These are phyloP conservation scores for Auanema sp. DNA, from an alignment of 2,888 invertebrate genomes.

Conservation along the genomic window DNA sequence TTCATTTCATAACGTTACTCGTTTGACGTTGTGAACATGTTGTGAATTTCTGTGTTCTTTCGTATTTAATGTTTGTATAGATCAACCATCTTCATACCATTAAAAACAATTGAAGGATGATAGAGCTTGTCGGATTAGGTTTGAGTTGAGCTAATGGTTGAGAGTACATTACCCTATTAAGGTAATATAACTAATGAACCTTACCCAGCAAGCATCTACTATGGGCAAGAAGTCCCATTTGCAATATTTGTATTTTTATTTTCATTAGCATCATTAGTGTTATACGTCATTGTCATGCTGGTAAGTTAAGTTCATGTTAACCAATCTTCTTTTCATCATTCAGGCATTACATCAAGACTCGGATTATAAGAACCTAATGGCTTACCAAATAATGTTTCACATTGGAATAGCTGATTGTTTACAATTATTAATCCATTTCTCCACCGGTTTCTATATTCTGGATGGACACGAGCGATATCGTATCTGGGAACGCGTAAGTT, in stretches of 20 bases:
- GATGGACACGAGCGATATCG: slow-evolving; percentile 18
- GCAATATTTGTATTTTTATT: neutral
- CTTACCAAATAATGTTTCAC: slow-evolving; percentile 36
- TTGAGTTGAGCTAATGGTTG: too few relatives aligned
- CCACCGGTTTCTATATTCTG: slow-evolving; percentile 34
- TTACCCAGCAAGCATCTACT: neutral
- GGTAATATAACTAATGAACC: neutral
- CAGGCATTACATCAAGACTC: slow-evolving; percentile 15
- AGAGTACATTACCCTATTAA: too few relatives aligned
- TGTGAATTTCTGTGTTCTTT: too few relatives aligned
- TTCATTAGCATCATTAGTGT: neutral
- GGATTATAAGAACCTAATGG: slow-evolving; percentile 16
- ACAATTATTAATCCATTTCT: slow-evolving; percentile 34
- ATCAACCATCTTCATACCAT: too few relatives aligned
- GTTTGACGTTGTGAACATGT: too few relatives aligned
- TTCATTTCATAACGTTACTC: too few relatives aligned
- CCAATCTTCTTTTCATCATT: slow-evolving; percentile 1
- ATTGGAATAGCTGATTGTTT: slow-evolving; percentile 35
- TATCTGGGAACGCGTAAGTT: slow-evolving; percentile 10
- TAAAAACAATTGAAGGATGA: too few relatives aligned
- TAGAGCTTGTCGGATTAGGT: too few relatives aligned
- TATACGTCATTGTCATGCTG: neutral
- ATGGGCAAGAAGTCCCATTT: neutral
- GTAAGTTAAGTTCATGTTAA: neutral
- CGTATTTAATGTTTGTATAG: too few relatives aligned